phyloP scores from a whole-genome alignment of 2,888 invertebrate species.

The Dioctria rufipes region DNA sequence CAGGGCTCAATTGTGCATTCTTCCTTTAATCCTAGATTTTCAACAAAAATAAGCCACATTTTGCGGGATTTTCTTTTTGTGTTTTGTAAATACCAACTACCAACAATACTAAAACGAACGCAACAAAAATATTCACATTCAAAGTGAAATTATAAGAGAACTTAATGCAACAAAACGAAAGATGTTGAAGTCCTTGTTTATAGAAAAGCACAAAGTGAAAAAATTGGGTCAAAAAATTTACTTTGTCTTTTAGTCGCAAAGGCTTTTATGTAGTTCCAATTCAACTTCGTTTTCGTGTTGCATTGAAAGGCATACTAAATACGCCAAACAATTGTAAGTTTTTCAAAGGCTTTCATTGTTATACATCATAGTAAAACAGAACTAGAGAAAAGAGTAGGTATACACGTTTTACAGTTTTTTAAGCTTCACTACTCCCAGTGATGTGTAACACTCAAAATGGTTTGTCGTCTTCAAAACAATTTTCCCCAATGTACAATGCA shows the following conservation, averaged over 20 bases:
- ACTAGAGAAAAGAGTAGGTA: constrained; percentile 13
- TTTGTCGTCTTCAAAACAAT: constrained; percentile 45
- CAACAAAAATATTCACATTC: too few species aligned
- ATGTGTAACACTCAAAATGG: constrained; percentile 35
- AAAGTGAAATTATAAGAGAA: too few species aligned
- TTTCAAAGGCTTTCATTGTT: constrained; percentile 15
- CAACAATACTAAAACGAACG: too few species aligned
- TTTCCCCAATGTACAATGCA: not conserved
- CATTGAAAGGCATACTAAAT: not conserved
- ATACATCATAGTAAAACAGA: not conserved
- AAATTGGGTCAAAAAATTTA: constrained; percentile 14
- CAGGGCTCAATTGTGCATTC: too few species aligned
- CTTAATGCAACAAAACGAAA: too few species aligned
- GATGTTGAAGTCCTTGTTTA: too few species aligned
- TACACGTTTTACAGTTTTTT: constrained; percentile 21
- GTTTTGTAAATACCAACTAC: too few species aligned
- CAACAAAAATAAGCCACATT: too few species aligned
- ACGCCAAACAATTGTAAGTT: constrained; percentile 6
- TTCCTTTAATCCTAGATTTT: too few species aligned
- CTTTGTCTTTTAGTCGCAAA: not conserved
- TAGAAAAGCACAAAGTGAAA: too few species aligned
- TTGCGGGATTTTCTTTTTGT: too few species aligned
- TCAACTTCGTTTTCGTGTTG: constrained; percentile 13
- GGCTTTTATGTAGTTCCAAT: not conserved
- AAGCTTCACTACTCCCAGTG: constrained; percentile 14